Base-by-base conservation (phyloP, 2,888 invertebrate species). In the Acanthosepion pharaonis region DNA sequence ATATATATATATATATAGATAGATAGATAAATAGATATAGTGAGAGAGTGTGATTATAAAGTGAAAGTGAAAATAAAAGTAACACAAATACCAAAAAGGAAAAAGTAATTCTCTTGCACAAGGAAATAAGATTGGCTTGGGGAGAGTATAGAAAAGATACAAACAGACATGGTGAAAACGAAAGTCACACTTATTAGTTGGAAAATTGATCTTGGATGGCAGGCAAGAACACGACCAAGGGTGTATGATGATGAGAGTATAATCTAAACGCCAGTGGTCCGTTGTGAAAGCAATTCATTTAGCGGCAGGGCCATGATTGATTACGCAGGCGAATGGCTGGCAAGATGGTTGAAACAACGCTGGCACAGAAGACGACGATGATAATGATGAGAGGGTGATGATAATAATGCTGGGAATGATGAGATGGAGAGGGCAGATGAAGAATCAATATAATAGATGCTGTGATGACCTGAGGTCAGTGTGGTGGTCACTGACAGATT, bases 91-190 rank as follows among this genome's bases (percentile, higher is more conserved):
- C 59, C 20, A 59, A 59, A 59, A 59, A 55, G 20, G 20, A 55
- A 59, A 59, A 59, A 59, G 59, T 59, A 59, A 59, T 59, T 59
- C 59, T 59, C 59, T 23, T 23, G 59, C 59, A 59, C 23, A 59
- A 59, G 59, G 59, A 59, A 59, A 59, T 59, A 23, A 59, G 59
- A 59, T 23, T 23, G n/a, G n/a, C 15, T n/a, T n/a, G 78, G 18
- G 78, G 78, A 15, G n/a, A 78, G 15, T 78, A n/a, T 78, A 33
- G n/a, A 78, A 78, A n/a, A 78, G 78, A 78, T 78, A 78, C n/a
- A 78, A 78, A 78, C n/a, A 78, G n/a, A 78, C 78, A 78, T 78
- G 78, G 78, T n/a, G 78, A 78, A 78, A 78, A n/a, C 78, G 78
- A 78, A 78, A 78, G 78, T 78, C 78, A 78, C n/a, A 78, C n/a